Evolutionary conservation across 2,888 invertebrate species (phyloP), one percentile per base, ranked within the genome.

Genomic region (Mesodorylaimus sp.): DNA sequence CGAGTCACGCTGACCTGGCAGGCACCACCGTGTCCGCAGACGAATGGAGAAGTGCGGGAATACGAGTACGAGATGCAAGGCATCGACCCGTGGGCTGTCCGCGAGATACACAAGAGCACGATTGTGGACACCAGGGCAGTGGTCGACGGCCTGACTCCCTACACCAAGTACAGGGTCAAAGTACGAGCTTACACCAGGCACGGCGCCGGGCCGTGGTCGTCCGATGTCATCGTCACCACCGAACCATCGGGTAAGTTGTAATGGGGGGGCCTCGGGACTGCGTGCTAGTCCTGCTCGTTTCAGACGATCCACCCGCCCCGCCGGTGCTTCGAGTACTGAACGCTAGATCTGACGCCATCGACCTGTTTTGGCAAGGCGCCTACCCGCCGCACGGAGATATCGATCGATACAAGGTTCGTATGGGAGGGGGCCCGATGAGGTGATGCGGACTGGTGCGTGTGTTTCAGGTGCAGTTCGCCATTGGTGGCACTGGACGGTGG

Each of bases 1-100:
- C 36, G 48, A n/a, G 57, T 55, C 24, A 44, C 53, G 21, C 52
- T 65, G 43, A 57, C 56, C 21, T 65, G 65, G 65, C 65, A 65
- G 53, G 62, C 62, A 5, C 65, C 65, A 16, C 58, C 62, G 7
- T 65, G 65, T 52, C 57, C 62, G 24, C 59, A 64, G 39, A 65
- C 64, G 5, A 62, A 65, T 49, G 65, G 65, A 26, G 63, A 65
- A 37, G 59, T 65, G 48, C 57, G 59, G 43, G 64, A 64, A 48
- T 65, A 65, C 55, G 65, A 65, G 45, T 65, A 64, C 43, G 62
- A 63, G 26, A 57, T 64, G 13, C 3, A 23, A 7, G 50, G 52
- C 24, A 25, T 42, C 16, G 49, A 49, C 39, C 24, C 29, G 16
- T 50, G 49, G 10, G 56, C 59, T 10, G 54, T 61, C 13, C 53